Conservation (phyloP, 2,797 vertebrate genomes). For the Passerculus sandwichensis region DNA sequence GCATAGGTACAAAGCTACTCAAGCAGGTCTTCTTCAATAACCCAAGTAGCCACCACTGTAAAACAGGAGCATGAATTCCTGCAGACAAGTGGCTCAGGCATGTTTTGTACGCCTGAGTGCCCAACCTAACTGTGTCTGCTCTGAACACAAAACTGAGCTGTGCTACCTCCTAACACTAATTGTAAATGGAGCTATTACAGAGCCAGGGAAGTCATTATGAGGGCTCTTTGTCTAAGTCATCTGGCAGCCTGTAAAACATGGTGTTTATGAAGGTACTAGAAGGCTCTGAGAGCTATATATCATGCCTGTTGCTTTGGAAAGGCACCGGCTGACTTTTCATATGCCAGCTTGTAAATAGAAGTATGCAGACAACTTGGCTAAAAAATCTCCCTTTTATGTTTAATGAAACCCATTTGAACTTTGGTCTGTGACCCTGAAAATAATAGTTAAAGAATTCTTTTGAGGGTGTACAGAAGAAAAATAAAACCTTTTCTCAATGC, state of each 20-base stretch:
- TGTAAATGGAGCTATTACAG: background rate
- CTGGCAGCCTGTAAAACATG: conserved; percentile 62
- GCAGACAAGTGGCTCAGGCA: background rate
- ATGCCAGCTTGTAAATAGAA: conserved; percentile 62
- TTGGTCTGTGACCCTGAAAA: conserved; percentile 28
- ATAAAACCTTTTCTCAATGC: background rate
- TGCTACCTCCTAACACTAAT: background rate
- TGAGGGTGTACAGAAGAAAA: background rate
- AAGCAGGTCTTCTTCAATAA: background rate
- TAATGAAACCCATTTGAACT: conserved; percentile 24
- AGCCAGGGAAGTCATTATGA: background rate
- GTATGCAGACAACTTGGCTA: conserved; percentile 56
- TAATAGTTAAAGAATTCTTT: background rate
- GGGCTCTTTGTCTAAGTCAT: conserved; percentile 56
- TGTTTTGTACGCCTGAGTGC: background rate
- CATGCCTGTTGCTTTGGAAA: conserved; percentile 54
- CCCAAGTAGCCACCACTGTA: background rate
- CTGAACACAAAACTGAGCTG: background rate
- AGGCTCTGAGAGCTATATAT: conserved; percentile 59
- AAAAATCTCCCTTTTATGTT: conserved; percentile 47
- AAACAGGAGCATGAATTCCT: background rate
- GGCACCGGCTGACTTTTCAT: conserved; percentile 70
- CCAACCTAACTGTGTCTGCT: background rate
- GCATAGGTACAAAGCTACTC: background rate
- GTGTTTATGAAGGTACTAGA: conserved; percentile 57